phyloP scores from a whole-genome alignment of 23 tunicate genomes.

The Styela plicata region DNA sequence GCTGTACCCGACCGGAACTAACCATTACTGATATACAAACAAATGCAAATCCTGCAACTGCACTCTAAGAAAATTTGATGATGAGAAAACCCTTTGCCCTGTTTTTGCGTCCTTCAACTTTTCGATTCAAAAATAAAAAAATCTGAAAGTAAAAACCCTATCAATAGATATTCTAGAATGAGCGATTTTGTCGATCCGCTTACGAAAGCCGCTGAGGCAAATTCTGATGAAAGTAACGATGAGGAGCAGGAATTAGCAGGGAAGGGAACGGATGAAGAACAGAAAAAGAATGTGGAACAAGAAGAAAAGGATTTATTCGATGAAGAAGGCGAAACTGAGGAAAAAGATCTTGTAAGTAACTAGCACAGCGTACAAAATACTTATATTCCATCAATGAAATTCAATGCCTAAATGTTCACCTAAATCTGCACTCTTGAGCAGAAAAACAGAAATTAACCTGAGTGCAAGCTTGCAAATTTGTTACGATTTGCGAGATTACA shows the following conservation, averaged over 20 bases:
- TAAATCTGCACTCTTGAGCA: background rate
- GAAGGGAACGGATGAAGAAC: background rate
- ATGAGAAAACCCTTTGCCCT: too few species aligned
- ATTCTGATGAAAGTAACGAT: conserved; percentile 9
- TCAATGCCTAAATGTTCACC: background rate
- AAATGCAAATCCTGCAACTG: too few species aligned
- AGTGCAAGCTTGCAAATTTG: background rate
- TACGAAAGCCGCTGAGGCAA: background rate
- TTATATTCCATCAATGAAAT: background rate
- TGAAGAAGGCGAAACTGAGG: conserved; percentile 18
- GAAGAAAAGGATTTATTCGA: conserved; percentile 22
- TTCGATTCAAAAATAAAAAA: too few species aligned
- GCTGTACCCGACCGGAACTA: too few species aligned
- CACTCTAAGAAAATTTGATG: too few species aligned
- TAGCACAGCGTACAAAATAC: background rate
- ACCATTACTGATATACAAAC: too few species aligned
- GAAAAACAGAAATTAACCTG: background rate
- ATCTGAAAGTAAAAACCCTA: too few species aligned
- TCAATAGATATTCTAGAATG: too few species aligned
- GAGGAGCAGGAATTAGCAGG: background rate
- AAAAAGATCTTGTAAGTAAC: background rate
- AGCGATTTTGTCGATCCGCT: conserved; percentile 18
- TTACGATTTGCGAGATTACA: background rate
- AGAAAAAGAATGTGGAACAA: background rate
- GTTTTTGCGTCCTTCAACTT: too few species aligned